Base-by-base conservation (phyloP, 2,113 vertebrate species). In the Poeciliopsis occidentalis region DNA sequence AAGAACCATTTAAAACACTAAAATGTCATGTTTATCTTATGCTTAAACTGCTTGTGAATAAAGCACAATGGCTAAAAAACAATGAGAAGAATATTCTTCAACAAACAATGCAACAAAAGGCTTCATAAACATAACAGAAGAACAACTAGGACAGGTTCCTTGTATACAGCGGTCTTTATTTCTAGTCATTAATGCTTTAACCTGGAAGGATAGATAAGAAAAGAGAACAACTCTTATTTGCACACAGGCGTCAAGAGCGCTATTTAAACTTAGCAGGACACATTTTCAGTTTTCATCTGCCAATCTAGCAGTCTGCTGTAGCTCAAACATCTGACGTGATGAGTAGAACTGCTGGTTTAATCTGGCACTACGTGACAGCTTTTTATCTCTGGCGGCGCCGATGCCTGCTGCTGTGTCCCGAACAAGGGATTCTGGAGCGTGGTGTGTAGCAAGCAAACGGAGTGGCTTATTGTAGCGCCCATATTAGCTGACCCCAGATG, bases 401-500 rank as follows among this genome's bases (percentile, higher is more conserved):
- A 54, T 63, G 72, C 69, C 78, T 81, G 81, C 71, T 69, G 8
- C 79, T 8, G 37, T 26, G 61, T 83, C 78, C 71, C 79, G 70
- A 78, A 87, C 69, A 85, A 44, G 72, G 78, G 83, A 87, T 85
- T 67, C 75, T 57, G 4, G 11, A 76, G 64, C 27, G 24, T 41
- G 30, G 75, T 54, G 71, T 29, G 26, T 29, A 69, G 70, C 44
- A 10, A 73, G 82, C 64, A 54, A 67, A 68, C 75, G 69, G 80
- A 83, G 73, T 80, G 80, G 81, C 88, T 78, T 76, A 73, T 82
- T 85, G 85, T 83, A 80, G 80, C 57, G 64, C 79, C 51, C 79
- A 87, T 92, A 90, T 93, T 92, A 93, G 91, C 87, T 85, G 91
- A 94, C 89, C 94, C 90, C 93, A 94, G 93, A 95, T 94, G 94